These are phyloP conservation scores for Gnatocerus cornutus DNA, from an alignment of 2,888 invertebrate species.

Conservation along the genomic window DNA sequence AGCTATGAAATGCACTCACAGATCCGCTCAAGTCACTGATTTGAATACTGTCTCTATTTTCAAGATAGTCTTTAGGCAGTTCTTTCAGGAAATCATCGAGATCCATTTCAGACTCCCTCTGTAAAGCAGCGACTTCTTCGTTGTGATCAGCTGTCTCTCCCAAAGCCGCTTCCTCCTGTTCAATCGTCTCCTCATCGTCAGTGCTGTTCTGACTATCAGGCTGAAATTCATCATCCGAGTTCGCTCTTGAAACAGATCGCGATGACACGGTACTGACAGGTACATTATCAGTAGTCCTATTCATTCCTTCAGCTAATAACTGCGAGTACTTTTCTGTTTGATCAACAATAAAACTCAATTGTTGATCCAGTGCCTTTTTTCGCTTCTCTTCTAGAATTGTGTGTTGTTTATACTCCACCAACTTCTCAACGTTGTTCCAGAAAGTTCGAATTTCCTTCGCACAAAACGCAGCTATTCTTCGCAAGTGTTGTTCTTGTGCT, in stretches of 20 bases:
- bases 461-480: slow-evolving; percentile 90
- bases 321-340: slow-evolving; percentile 98
- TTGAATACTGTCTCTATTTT: slow-evolving; percentile 77
- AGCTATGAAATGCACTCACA: slow-evolving; percentile 32
- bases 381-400: slow-evolving; percentile 94
- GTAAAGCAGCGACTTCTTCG: slow-evolving; percentile 88
- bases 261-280: slow-evolving; percentile 72
- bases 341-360: slow-evolving; percentile 97
- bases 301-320: slow-evolving; percentile 90
- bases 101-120: slow-evolving; percentile 91
- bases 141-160: slow-evolving; percentile 75
- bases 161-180: slow-evolving; percentile 82
- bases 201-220: slow-evolving; percentile 84
- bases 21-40: slow-evolving; percentile 64
- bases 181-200: slow-evolving; percentile 96
- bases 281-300: slow-evolving; percentile 70
- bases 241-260: slow-evolving; percentile 69
- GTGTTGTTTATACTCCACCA: slow-evolving; percentile 95
- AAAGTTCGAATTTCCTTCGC: slow-evolving; percentile 96
- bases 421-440: slow-evolving; percentile 97
- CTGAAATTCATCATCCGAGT: slow-evolving; percentile 86
- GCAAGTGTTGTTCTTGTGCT: slow-evolving; percentile 89
- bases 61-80: slow-evolving; percentile 86
- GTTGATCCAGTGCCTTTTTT: slow-evolving; percentile 95
- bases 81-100: slow-evolving; percentile 89